phyloP scores from a whole-genome alignment of 37 sponge, comb jelly and placozoan genomes.

The Chondrilla cf. caribensis region DNA sequence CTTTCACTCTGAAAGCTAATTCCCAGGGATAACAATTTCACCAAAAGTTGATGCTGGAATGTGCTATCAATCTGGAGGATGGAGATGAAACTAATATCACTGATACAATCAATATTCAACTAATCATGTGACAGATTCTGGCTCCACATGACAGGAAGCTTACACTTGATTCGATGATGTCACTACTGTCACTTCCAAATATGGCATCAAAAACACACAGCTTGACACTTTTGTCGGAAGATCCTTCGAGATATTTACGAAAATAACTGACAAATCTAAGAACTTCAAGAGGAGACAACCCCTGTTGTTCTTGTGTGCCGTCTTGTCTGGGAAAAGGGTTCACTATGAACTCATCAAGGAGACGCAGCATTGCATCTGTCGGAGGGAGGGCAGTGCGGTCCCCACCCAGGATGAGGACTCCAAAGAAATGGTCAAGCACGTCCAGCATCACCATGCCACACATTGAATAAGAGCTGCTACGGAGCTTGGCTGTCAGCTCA shows the following conservation, averaged over 20 bases:
- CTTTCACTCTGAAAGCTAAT: slow-evolving; percentile 31
- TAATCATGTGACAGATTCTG: too few relatives aligned
- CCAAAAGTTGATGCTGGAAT: slow-evolving; percentile 23
- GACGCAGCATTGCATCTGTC: slow-evolving; percentile 15
- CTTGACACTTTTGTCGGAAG: slow-evolving; percentile 17
- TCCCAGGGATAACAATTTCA: slow-evolving; percentile 45
- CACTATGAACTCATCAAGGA: slow-evolving; percentile 15
- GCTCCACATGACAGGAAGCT: too few relatives aligned
- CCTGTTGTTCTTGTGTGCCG: neutral
- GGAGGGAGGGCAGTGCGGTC: slow-evolving; percentile 6
- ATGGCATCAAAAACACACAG: slow-evolving; percentile 65
- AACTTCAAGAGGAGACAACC: slow-evolving; percentile 38
- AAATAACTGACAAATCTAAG: slow-evolving; percentile 44
- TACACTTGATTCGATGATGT: neutral
- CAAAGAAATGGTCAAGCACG: slow-evolving; percentile 16
- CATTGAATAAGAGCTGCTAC: neutral
- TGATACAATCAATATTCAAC: neutral
- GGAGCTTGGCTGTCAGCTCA: slow-evolving; percentile 22
- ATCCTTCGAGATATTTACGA: slow-evolving; percentile 36
- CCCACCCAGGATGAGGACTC: slow-evolving; percentile 18
- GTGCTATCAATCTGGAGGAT: neutral
- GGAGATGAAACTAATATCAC: too few relatives aligned
- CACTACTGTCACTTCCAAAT: slow-evolving; percentile 39
- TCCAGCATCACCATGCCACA: neutral
- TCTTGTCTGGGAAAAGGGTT: neutral